Percentiles rank a stretch among this genome's conserved stretches.
These are phyloP conservation scores for Teinopalpus imperialis DNA, from an alignment of 2,888 invertebrate species.

Conservation along the genomic window DNA sequence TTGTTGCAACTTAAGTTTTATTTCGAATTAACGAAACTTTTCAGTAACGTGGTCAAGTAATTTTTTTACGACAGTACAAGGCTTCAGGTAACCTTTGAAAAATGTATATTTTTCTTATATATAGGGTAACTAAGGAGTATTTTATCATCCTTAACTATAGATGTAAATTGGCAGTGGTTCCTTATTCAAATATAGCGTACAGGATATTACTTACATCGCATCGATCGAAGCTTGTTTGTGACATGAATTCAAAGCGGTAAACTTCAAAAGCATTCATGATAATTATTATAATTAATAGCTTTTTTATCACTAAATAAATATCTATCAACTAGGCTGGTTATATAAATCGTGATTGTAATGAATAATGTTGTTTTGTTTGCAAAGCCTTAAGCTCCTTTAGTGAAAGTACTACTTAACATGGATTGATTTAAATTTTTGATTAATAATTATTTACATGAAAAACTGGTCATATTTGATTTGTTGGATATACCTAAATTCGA, in stretches of 20 bases:
- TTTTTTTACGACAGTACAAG: conserved; percentile 32
- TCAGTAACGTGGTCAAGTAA: conserved; percentile 24
- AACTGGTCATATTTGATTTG: too few species aligned
- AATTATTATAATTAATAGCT: conserved; percentile 18
- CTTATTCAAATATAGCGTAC: too few species aligned
- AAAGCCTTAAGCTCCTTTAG: not conserved
- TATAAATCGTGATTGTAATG: not conserved
- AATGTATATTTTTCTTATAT: conserved; percentile 37
- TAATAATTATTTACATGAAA: too few species aligned
- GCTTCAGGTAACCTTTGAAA: conserved; percentile 55
- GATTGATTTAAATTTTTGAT: too few species aligned
- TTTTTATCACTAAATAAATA: conserved; percentile 24
- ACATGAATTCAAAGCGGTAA: too few species aligned
- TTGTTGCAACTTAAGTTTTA: too few species aligned
- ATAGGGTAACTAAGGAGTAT: conserved; percentile 55
- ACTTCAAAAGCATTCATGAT: too few species aligned
- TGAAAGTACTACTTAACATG: too few species aligned
- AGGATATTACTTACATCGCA: too few species aligned
- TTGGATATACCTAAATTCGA: too few species aligned
- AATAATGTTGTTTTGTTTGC: not conserved
- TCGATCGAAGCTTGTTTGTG: too few species aligned
- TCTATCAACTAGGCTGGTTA: conserved; percentile 6
- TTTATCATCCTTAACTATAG: conserved; percentile 34
- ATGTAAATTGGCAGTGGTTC: conserved; percentile 52
- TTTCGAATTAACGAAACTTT: too few species aligned